Base-by-base conservation (phyloP, 2,113 vertebrate species). In the Dascyllus trimaculatus region DNA sequence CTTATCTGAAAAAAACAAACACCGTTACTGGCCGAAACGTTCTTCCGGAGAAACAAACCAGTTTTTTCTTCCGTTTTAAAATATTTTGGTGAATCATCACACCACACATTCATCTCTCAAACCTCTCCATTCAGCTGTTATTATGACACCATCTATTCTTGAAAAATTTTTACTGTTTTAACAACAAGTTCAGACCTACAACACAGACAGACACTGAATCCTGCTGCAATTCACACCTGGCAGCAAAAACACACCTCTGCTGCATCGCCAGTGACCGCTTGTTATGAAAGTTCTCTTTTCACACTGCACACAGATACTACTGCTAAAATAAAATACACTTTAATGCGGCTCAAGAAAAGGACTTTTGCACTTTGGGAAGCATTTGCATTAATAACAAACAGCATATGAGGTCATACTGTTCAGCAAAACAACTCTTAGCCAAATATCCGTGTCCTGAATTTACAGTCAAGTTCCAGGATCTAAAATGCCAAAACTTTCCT, bases 21-120 rank as follows among this genome's bases (percentile, higher is more conserved):
- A n/a, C n/a, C n/a, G n/a, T n/a, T n/a, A n/a, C n/a, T n/a, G n/a
- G n/a, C n/a, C n/a, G n/a, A n/a, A n/a, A n/a, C n/a, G n/a, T n/a
- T n/a, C n/a, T n/a, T n/a, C n/a, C n/a, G n/a, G n/a, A n/a, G n/a
- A n/a, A n/a, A n/a, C n/a, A n/a, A n/a, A n/a, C n/a, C n/a, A 38
- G 18, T 5, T 61, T 18, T 63, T 6, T 46, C 4, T 46, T 63
- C 9, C 17, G 6, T 4, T 56, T 7, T 0, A 54, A 68, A 29
- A 62, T 26, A n/a, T 68, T 68, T 74, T 9, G 22, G 38, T 69
- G 49, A 69, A 46, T 67, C 62, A 60, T 45, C 46, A 53, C 25
- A 46, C 57, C n/a, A 54, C 24, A 11, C 4, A 4, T 45, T 29
- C 18, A 63, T 5, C 59, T 35, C 18, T 29, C 1, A 3, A 18